These are phyloP conservation scores for Cyclophora punctaria DNA, from an alignment of 2,888 invertebrate genomes.

Conservation along the genomic window DNA sequence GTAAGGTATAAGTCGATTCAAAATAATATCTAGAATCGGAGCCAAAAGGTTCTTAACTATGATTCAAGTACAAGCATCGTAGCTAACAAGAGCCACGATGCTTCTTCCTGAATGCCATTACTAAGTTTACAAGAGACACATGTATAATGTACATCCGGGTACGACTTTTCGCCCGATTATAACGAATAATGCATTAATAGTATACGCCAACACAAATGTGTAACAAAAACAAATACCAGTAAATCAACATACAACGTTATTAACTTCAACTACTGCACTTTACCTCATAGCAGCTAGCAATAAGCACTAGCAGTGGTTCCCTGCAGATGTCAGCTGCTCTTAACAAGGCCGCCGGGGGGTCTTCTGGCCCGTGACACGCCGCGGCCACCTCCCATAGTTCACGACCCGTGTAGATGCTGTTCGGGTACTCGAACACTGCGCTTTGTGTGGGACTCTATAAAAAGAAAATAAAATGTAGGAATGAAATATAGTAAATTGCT, in stretches of 20 bases:
- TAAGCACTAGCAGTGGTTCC: conserved; percentile 77
- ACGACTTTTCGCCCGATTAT: too few species aligned
- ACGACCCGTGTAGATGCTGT: conserved; percentile 53
- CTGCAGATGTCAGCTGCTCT: conserved; percentile 73
- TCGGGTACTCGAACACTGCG: conserved; percentile 53
- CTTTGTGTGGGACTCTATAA: conserved; percentile 40
- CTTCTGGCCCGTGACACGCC: conserved; percentile 80
- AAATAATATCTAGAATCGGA: too few species aligned
- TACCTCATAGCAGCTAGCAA: conserved; percentile 83
- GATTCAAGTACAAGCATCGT: too few species aligned
- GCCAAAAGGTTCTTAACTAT: too few species aligned
- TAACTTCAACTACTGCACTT: neutral
- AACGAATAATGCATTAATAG: too few species aligned
- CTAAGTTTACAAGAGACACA: too few species aligned
- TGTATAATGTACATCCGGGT: too few species aligned
- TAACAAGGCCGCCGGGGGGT: conserved; percentile 79
- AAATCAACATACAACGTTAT: neutral
- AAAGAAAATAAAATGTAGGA: conserved; percentile 6
- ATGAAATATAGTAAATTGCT: neutral
- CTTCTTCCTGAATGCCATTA: too few species aligned
- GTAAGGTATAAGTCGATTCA: too few species aligned
- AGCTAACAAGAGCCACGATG: too few species aligned
- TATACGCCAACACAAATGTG: too few species aligned
- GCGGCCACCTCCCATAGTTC: conserved; percentile 78
- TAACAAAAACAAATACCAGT: neutral